Conservation (phyloP, 2,888 invertebrate species). For the Thereva unica region DNA sequence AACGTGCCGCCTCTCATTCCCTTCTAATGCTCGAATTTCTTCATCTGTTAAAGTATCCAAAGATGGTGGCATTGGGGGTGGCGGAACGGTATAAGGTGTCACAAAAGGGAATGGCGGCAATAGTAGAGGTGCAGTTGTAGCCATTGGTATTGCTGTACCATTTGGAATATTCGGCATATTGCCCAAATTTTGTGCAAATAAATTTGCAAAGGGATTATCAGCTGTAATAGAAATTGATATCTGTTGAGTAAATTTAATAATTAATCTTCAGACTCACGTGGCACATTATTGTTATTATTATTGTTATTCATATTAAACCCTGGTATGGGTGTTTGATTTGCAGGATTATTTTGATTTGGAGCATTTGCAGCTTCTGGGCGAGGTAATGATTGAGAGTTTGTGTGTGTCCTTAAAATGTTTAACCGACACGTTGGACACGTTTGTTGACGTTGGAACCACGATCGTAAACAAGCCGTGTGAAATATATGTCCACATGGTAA, state of each 20-base stretch:
- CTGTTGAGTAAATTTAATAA: background rate
- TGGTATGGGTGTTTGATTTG: conserved; percentile 41
- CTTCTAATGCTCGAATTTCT: conserved; percentile 87
- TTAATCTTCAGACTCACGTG: conserved; percentile 38
- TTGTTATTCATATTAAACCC: conserved; percentile 41
- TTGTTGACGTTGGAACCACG: conserved; percentile 99
- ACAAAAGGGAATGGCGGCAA: conserved; percentile 65
- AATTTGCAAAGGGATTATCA: conserved; percentile 44
- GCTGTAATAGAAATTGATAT: conserved; percentile 35
- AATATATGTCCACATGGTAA: conserved; percentile 99
- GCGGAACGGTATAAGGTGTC: conserved; percentile 61
- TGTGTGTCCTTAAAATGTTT: conserved; percentile 70
- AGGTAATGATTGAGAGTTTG: conserved; percentile 51
- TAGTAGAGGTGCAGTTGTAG: conserved; percentile 57
- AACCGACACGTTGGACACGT: conserved; percentile 98
- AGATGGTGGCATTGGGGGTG: conserved; percentile 77
- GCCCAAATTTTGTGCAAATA: conserved; percentile 41
- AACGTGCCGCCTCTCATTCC: conserved; percentile 81
- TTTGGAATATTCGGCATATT: conserved; percentile 30
- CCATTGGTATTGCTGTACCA: conserved; percentile 48
- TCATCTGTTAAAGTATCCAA: conserved; percentile 77
- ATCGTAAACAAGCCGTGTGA: conserved; percentile 94
- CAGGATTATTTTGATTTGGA: conserved; percentile 47
- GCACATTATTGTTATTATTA: conserved; percentile 32
- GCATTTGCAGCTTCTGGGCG: conserved; percentile 50